Conservation (phyloP, 2,797 vertebrate genomes). For the Epinephelus malabaricus region DNA sequence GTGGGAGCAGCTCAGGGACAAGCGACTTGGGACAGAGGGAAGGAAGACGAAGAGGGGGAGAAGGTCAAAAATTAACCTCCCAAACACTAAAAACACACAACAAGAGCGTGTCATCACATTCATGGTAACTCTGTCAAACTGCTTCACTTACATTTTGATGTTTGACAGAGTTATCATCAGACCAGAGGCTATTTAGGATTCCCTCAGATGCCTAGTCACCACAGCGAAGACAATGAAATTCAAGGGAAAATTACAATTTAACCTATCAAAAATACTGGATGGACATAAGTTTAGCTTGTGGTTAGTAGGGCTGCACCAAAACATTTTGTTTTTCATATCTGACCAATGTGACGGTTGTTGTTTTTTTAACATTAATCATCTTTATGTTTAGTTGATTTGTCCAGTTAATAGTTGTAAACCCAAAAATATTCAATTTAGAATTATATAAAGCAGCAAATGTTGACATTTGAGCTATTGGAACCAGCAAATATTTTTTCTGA, state of each 20-base stretch:
- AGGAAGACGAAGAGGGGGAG: constrained; percentile 46
- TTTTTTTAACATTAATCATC: not conserved
- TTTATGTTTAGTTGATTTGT: not conserved
- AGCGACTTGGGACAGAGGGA: constrained; percentile 44
- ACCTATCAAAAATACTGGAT: not conserved
- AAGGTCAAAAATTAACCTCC: constrained; percentile 55
- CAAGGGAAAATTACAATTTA: not conserved
- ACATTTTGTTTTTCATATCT: not conserved
- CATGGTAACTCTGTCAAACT: not conserved
- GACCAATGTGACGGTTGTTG: no score
- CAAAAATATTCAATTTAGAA: not conserved
- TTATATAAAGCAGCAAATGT: not conserved
- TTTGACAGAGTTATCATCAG: constrained; percentile 48
- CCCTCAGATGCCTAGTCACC: not conserved
- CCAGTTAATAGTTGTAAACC: not conserved
- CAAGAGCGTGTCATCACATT: constrained; percentile 38
- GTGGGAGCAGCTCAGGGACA: constrained; percentile 65
- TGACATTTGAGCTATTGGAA: not conserved
- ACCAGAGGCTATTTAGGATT: constrained; percentile 11
- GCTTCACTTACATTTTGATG: constrained; percentile 39
- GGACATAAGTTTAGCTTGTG: not conserved
- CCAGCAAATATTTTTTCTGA: not conserved
- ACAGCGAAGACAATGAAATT: not conserved
- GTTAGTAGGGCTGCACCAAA: not conserved
- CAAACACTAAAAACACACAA: constrained; percentile 51